Percentiles rank a stretch among this genome's conserved stretches.
These are phyloP conservation scores for Triplophysa yarkandensis DNA, from an alignment of 2,797 vertebrate species.

Conservation along the genomic window DNA sequence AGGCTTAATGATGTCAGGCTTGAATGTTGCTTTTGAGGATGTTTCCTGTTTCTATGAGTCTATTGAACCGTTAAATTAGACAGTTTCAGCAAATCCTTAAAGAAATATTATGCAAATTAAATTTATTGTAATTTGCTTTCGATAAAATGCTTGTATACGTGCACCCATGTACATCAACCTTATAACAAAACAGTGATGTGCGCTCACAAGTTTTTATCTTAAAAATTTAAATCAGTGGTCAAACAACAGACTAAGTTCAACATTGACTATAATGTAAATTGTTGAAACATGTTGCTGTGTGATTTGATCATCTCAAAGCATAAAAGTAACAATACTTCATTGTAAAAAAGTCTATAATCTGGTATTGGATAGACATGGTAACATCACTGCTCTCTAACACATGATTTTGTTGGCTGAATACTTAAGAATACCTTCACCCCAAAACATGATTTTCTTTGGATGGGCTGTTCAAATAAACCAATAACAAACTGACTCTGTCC, in stretches of 20 bases:
- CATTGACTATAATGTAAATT: too few relatives aligned
- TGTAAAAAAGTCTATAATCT: too few relatives aligned
- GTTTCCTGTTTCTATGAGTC: background rate
- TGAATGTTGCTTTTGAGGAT: conserved; percentile 1
- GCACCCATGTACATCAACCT: too few relatives aligned
- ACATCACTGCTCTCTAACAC: background rate
- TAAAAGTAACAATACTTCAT: background rate
- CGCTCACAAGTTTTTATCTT: too few relatives aligned
- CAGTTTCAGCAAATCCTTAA: background rate
- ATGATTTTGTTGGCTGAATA: background rate
- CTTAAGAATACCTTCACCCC: background rate
- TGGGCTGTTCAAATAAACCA: conserved; percentile 1
- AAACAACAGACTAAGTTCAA: too few relatives aligned
- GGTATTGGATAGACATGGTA: too few relatives aligned
- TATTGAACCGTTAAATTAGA: conserved; percentile 8
- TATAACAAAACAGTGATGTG: too few relatives aligned
- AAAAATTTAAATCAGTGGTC: too few relatives aligned
- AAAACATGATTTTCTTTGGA: conserved; percentile 9
- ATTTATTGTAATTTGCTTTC: too few relatives aligned
- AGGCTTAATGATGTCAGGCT: background rate
- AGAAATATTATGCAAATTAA: background rate
- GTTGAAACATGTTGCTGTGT: background rate
- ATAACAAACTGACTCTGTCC: too few relatives aligned
- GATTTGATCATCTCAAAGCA: background rate
- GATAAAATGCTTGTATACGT: too few relatives aligned